Percentiles rank a stretch among this genome's conserved stretches.
These are phyloP conservation scores for Eulemur rubriventer DNA, from an alignment of 2,797 vertebrate genomes.

Conservation along the genomic window DNA sequence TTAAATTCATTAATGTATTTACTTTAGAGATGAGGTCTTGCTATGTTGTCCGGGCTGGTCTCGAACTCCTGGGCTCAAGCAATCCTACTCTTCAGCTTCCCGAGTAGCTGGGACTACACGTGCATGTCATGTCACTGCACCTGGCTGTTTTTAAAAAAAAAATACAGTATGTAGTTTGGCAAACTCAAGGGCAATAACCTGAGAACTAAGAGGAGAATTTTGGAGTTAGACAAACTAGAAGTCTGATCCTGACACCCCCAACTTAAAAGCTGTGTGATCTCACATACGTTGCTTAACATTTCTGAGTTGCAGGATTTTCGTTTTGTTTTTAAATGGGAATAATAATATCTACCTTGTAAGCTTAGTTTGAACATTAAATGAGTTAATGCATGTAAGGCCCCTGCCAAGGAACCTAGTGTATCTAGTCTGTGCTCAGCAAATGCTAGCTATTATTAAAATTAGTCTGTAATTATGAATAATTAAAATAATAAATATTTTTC, in stretches of 20 bases:
- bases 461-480: constrained; percentile 4
- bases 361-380: constrained; percentile 24
- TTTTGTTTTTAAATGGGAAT: neutral
- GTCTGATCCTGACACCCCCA: neutral
- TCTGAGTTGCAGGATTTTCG: neutral
- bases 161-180: neutral
- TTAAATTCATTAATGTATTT: neutral
- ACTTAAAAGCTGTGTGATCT: neutral
- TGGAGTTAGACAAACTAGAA: neutral
- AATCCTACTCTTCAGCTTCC: neutral
- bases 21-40: neutral
- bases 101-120: neutral
- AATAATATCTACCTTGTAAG: neutral
- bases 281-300: neutral
- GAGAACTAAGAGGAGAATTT: neutral
- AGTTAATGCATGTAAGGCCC: neutral
- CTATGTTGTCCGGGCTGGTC: neutral
- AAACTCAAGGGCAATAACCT: neutral
- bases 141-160: neutral
- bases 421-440: neutral
- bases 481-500: neutral
- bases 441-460: constrained; percentile 17
- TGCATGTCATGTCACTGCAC: neutral
- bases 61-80: neutral
- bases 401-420: neutral